Evolutionary conservation across 2,113 vertebrate species (phyloP).

Genomic region (Lutjanus erythropterus): DNA sequence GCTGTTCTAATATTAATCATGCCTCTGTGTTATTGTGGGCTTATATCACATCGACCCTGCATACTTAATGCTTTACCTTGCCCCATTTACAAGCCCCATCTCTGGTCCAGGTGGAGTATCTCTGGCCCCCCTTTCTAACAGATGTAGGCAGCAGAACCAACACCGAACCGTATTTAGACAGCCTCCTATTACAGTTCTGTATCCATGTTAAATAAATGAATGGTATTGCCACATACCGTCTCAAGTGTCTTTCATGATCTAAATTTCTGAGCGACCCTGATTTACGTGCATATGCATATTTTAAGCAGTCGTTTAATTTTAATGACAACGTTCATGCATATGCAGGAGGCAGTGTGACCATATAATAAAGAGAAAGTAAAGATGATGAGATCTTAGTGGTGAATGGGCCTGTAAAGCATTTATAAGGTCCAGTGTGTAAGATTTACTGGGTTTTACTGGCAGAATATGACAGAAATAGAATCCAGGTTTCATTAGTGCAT

Average conservation of each 20-base stretch:
- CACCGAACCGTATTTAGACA: not conserved
- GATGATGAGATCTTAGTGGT: not conserved
- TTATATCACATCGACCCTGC: not conserved
- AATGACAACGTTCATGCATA: not conserved
- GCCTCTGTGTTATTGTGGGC: not conserved
- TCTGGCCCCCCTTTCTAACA: not conserved
- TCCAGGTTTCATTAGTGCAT: no score
- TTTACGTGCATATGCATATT: not conserved
- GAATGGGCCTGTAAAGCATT: not conserved
- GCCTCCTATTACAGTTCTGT: not conserved
- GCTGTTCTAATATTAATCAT: not conserved
- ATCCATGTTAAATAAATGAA: conserved; percentile 21
- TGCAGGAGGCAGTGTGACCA: not conserved
- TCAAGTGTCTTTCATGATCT: conserved; percentile 1
- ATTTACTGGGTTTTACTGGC: no score
- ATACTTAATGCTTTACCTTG: not conserved
- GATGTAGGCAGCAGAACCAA: not conserved
- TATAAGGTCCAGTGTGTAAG: no score
- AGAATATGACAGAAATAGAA: no score
- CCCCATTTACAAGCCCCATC: not conserved
- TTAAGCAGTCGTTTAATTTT: not conserved
- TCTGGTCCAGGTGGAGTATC: not conserved
- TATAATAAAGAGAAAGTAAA: not conserved
- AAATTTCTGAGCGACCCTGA: conserved; percentile 8
- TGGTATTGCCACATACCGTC: not conserved